Conservation (phyloP, 2,888 invertebrate species). For the Leucophenga maculata region DNA sequence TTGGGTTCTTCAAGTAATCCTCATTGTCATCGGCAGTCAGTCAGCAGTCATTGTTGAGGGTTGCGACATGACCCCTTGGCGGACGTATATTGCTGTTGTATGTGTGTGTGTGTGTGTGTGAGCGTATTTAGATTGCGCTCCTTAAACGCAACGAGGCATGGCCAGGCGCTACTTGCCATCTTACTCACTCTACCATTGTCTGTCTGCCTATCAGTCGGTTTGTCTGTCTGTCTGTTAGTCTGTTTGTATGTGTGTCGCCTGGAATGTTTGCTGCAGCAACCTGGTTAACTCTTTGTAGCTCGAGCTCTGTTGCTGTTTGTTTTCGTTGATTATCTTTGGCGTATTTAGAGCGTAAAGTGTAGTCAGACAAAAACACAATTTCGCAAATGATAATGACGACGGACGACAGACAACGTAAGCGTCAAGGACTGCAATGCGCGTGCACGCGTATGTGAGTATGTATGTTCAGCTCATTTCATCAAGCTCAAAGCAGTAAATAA, state of each 20-base stretch:
- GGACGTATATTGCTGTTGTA: too few species aligned
- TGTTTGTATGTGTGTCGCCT: constrained; percentile 2
- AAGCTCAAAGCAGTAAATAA: too few species aligned
- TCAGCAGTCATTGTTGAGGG: constrained; percentile 10
- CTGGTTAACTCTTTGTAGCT: constrained; percentile 1
- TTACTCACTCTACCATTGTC: constrained; percentile 1
- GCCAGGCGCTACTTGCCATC: constrained; percentile 25
- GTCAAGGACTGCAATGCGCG: constrained; percentile 27
- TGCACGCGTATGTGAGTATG: too few species aligned
- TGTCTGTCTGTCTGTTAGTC: constrained; percentile 39
- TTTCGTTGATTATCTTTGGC: constrained; percentile 68
- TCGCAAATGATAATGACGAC: constrained; percentile 50
- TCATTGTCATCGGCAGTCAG: constrained; percentile 18
- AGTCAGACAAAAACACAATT: constrained; percentile 57
- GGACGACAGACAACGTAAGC: constrained; percentile 34
- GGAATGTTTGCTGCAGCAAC: neutral
- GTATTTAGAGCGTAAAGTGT: constrained; percentile 71
- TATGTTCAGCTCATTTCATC: too few species aligned
- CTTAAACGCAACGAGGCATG: constrained; percentile 46
- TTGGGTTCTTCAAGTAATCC: constrained; percentile 18
- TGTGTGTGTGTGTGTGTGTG: too few species aligned
- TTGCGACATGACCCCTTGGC: constrained; percentile 30
- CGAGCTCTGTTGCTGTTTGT: constrained; percentile 36
- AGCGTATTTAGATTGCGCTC: neutral
- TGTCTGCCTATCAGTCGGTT: constrained; percentile 32